Percentiles rank a stretch among this genome's conserved stretches.
Conservation (phyloP, 2,888 invertebrate genomes). For the Chymomyza fuscimana region DNA sequence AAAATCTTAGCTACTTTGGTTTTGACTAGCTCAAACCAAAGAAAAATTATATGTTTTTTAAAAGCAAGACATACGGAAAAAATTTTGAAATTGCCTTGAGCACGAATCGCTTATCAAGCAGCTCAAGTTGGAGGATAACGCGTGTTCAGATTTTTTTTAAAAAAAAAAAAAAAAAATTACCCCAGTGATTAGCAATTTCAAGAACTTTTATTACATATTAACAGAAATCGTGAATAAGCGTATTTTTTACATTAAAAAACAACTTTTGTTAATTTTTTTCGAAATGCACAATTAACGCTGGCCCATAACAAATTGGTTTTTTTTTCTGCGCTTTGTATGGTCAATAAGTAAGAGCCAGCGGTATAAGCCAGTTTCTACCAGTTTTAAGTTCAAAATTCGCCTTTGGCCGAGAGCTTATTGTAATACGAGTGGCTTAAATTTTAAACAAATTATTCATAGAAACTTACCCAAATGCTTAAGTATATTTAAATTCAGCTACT, state of each 20-base stretch:
- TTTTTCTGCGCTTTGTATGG: neutral
- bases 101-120: neutral
- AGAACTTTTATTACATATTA: neutral
- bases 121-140: neutral
- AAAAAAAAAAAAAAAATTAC: neutral
- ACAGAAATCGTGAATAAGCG: neutral
- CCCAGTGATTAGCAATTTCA: neutral
- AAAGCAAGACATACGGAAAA: neutral
- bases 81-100: neutral
- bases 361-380: slow-evolving; percentile 30
- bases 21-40: slow-evolving; percentile 26
- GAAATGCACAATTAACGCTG: neutral
- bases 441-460: too few species aligned
- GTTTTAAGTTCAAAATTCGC: slow-evolving; percentile 22
- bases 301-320: neutral
- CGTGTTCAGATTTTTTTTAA: neutral
- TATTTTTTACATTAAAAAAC: neutral
- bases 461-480: slow-evolving; percentile 14
- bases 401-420: too few species aligned
- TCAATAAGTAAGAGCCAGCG: neutral
- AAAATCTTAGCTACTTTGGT: slow-evolving; percentile 57
- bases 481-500: slow-evolving; percentile 22
- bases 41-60: neutral
- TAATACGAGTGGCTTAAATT: too few species aligned
- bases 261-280: neutral